Evolutionary conservation across 1,140 invertebrate genomes (phyloP).

Genomic region (Sminthurides bifidus): DNA sequence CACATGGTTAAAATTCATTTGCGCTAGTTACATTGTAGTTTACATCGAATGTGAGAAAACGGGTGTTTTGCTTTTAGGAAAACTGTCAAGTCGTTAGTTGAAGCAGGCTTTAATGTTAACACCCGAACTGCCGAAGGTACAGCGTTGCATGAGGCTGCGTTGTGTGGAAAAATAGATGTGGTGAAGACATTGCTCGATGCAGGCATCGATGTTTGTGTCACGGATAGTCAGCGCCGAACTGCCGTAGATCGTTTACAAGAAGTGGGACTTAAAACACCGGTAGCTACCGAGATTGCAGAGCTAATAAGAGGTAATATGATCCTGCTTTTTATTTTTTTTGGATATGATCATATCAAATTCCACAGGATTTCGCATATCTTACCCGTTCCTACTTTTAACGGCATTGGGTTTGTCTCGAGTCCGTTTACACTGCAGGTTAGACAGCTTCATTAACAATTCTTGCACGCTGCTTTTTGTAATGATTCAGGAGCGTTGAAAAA

Average conservation of each 20-base stretch:
- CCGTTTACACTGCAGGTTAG: too few species aligned
- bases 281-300: slow-evolving; percentile 69
- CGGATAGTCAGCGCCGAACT: slow-evolving; percentile 65
- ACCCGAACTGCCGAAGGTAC: slow-evolving; percentile 74
- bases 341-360: too few species aligned
- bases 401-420: too few species aligned
- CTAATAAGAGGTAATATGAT: slow-evolving; percentile 66
- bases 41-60: background rate
- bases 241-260: slow-evolving; percentile 75
- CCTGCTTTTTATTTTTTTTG: background rate
- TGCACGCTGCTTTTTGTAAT: too few species aligned
- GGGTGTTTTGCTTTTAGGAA: slow-evolving; percentile 44
- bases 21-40: background rate
- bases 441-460: too few species aligned
- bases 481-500: slow-evolving; percentile 25
- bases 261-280: slow-evolving; percentile 60
- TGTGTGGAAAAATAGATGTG: slow-evolving; percentile 85
- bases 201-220: slow-evolving; percentile 67
- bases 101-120: slow-evolving; percentile 80
- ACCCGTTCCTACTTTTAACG: too few species aligned
- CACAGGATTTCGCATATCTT: too few species aligned
- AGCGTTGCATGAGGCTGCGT: slow-evolving; percentile 85
- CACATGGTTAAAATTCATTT: background rate
- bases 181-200: slow-evolving; percentile 67
- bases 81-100: slow-evolving; percentile 68